Conservation (phyloP, 2,113 vertebrate genomes). For the Ictalurus punctatus region DNA sequence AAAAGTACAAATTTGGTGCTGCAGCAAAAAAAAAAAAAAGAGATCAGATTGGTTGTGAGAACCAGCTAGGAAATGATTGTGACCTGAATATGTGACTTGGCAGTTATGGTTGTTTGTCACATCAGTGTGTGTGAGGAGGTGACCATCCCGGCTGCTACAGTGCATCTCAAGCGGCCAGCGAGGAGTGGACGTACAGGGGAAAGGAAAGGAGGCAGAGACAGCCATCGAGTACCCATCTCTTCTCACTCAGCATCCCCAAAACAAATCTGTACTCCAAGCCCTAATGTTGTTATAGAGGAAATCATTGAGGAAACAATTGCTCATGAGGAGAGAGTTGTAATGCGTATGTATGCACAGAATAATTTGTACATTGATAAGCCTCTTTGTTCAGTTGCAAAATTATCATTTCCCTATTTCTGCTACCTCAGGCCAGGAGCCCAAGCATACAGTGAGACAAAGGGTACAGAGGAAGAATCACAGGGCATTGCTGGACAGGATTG, state of each 20-base stretch:
- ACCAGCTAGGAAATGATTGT: neutral
- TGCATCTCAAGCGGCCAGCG: neutral
- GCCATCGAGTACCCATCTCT: neutral
- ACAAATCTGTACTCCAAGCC: conserved; percentile 1
- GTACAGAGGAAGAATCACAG: conserved; percentile 14
- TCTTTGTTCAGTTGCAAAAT: neutral
- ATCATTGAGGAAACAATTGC: conserved; percentile 69
- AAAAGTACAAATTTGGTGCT: too few relatives aligned
- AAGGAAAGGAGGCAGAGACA: conserved; percentile 32
- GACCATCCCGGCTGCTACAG: neutral
- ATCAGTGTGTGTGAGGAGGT: conserved; percentile 1
- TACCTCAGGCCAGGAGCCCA: neutral
- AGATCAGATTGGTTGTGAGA: neutral
- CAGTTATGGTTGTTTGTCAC: neutral
- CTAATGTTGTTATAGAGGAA: conserved; percentile 82
- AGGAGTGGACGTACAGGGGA: conserved; percentile 7
- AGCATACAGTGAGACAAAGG: neutral
- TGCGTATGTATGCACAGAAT: neutral
- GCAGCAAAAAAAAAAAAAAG: neutral
- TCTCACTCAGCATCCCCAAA: neutral
- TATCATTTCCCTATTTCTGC: neutral
- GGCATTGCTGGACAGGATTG: neutral
- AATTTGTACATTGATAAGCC: neutral
- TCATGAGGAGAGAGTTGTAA: conserved; percentile 38
- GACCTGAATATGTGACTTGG: neutral